These are phyloP conservation scores for Leucania comma DNA, from an alignment of 2,888 invertebrate species.

Conservation along the genomic window DNA sequence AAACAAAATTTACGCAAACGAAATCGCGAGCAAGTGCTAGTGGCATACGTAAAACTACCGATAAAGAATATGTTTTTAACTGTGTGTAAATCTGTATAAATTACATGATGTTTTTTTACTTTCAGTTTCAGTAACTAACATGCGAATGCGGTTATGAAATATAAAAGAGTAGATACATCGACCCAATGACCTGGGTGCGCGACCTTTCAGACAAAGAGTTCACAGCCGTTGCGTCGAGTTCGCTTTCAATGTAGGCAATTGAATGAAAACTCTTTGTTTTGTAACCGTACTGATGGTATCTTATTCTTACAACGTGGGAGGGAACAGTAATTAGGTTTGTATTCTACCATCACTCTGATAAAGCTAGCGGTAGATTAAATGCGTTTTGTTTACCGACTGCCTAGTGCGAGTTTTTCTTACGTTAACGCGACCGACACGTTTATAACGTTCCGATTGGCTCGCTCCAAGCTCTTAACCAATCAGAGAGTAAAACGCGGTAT, in stretches of 20 bases:
- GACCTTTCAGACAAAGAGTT: slow-evolving; percentile 68
- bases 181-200: slow-evolving; percentile 63
- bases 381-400: slow-evolving; percentile 19
- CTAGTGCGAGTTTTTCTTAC: no score
- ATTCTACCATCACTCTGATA: slow-evolving; percentile 28
- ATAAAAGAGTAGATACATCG: slow-evolving; percentile 51
- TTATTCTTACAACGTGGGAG: slow-evolving; percentile 51
- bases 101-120: not conserved
- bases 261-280: slow-evolving; percentile 74
- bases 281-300: slow-evolving; percentile 66
- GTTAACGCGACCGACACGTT: no score
- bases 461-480: no score
- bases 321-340: slow-evolving; percentile 53
- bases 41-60: no score
- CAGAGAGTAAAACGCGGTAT: no score
- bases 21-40: no score
- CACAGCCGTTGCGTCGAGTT: slow-evolving; percentile 67
- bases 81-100: not conserved
- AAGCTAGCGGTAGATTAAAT: slow-evolving; percentile 1
- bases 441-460: no score
- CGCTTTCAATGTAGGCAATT: slow-evolving; percentile 71
- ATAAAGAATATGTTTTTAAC: not conserved
- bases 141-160: slow-evolving; percentile 46
- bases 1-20: no score
- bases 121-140: slow-evolving; percentile 10